Conservation (phyloP, 2,113 vertebrate species). For the Mugil cephalus region DNA sequence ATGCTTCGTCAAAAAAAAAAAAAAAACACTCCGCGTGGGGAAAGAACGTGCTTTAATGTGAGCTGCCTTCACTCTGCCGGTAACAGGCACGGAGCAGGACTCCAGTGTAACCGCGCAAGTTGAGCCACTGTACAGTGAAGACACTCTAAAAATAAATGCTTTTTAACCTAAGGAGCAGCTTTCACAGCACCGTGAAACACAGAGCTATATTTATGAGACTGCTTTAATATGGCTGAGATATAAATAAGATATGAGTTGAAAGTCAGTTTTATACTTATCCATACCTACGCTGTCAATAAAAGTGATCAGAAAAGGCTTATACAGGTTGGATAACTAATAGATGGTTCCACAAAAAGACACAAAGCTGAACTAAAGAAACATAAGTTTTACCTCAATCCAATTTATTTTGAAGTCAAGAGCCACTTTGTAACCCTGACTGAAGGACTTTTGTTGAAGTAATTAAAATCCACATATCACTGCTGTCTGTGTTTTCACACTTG, state of each 20-base stretch:
- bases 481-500: constrained; percentile 1
- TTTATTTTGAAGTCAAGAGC: neutral
- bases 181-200: neutral
- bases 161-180: constrained; percentile 1
- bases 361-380: no score
- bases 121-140: constrained; percentile 28
- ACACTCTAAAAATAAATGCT: constrained; percentile 36
- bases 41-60: constrained; percentile 49
- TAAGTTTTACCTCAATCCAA: no score
- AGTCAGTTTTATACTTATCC: no score
- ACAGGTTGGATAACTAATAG: no score
- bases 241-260: no score
- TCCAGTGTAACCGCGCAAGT: constrained; percentile 26
- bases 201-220: no score
- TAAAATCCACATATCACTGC: constrained; percentile 22
- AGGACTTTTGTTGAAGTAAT: constrained; percentile 25
- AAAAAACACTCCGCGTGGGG: constrained; percentile 56
- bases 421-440: neutral
- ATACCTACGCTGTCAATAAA: no score
- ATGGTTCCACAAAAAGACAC: no score
- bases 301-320: no score
- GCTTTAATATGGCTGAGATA: no score
- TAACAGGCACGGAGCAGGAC: constrained; percentile 36
- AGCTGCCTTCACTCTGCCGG: constrained; percentile 43
- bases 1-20: constrained; percentile 53